phyloP scores from a whole-genome alignment of 1,140 invertebrate genomes.

The Wiebesia pumilae region DNA sequence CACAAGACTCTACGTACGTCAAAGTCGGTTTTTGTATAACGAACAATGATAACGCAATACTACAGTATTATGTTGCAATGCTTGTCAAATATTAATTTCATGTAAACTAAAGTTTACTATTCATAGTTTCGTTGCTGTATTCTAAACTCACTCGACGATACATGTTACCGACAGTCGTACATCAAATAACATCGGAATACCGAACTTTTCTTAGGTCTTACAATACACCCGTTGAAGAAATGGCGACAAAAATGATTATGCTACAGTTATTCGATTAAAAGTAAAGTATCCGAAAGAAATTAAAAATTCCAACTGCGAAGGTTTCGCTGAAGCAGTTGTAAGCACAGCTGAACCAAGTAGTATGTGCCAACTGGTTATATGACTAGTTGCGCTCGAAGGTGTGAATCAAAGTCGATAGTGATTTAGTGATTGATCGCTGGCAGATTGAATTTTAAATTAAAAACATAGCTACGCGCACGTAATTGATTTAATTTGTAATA shows the following conservation, averaged over 20 bases:
- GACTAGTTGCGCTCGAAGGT: not conserved
- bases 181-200: not conserved
- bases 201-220: not conserved
- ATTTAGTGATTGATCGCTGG: conserved; percentile 31
- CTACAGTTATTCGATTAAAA: conserved; percentile 5
- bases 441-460: conserved; percentile 24
- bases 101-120: not conserved
- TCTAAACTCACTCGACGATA: not conserved
- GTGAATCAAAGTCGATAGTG: conserved; percentile 19
- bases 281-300: not conserved
- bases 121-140: not conserved
- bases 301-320: not conserved
- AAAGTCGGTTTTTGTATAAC: too few relatives aligned
- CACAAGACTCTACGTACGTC: too few relatives aligned
- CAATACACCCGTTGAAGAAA: not conserved
- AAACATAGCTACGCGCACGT: not conserved
- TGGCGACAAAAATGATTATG: not conserved
- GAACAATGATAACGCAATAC: too few relatives aligned
- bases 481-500: conserved; percentile 47
- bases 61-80: not conserved
- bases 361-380: not conserved
- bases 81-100: too few relatives aligned
- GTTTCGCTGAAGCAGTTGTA: not conserved
- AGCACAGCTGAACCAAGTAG: not conserved
- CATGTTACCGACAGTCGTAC: too few relatives aligned